A percentile compares a stretch with the other conserved stretches of the same genome.
Evolutionary conservation across 2,888 invertebrate species (phyloP).

Genomic region (Acrocyrtus sp.): DNA sequence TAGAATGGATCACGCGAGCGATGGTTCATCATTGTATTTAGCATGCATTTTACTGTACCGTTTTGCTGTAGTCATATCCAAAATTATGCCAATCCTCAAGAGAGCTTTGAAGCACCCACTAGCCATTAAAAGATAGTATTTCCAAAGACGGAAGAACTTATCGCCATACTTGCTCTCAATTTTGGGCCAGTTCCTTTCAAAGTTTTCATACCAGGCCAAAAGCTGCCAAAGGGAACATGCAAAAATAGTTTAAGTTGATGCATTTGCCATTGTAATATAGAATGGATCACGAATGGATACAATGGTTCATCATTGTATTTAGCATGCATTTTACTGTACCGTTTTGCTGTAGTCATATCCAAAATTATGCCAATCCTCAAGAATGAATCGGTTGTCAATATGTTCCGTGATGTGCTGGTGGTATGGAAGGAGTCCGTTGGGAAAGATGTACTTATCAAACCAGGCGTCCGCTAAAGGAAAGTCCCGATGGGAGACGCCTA

Average conservation of each 20-base stretch:
- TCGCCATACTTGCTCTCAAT: slow-evolving; percentile 49
- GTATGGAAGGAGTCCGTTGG: slow-evolving; percentile 55
- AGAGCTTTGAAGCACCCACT: slow-evolving; percentile 54
- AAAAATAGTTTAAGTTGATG: no score
- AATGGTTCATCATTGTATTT: background rate
- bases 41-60: no score
- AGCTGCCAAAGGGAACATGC: no score
- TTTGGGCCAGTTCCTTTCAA: slow-evolving; percentile 54
- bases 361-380: slow-evolving; percentile 62
- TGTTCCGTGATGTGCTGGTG: slow-evolving; percentile 51
- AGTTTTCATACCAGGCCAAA: slow-evolving; percentile 56
- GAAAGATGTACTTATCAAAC: slow-evolving; percentile 59
- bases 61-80: slow-evolving; percentile 59
- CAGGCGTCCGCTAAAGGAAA: slow-evolving; percentile 56
- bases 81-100: slow-evolving; percentile 62
- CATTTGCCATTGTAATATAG: no score
- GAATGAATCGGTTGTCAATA: slow-evolving; percentile 47
- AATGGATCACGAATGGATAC: no score
- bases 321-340: slow-evolving; percentile 2
- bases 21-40: no score
- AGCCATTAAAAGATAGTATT: slow-evolving; percentile 51
- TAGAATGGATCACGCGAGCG: no score
- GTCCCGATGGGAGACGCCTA: slow-evolving; percentile 56
- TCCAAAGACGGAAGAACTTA: slow-evolving; percentile 57
- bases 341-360: slow-evolving; percentile 60